Conservation (phyloP, 2,888 invertebrate species). For the Anthoptus insignis region DNA sequence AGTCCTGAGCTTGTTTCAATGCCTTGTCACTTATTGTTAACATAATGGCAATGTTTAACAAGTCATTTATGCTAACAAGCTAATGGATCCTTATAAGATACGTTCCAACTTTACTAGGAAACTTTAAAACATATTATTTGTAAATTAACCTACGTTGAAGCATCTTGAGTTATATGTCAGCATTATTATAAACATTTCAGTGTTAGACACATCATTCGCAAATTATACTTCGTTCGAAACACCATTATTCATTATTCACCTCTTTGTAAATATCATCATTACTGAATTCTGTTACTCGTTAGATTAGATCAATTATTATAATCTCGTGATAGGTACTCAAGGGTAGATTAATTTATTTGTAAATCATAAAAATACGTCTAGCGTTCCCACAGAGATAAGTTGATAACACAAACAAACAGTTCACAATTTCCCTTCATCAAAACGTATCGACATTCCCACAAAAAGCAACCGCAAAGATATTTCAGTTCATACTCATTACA, state of each 20-base stretch:
- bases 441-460: conserved; percentile 6
- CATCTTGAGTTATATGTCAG: no score
- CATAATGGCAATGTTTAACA: conserved; percentile 70
- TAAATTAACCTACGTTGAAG: no score
- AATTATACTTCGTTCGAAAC: no score
- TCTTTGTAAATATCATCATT: no score
- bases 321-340: no score
- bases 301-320: no score
- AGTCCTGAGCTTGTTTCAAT: conserved; percentile 73
- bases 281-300: no score
- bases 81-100: conserved; percentile 44
- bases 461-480: conserved; percentile 16
- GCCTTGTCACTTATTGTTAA: conserved; percentile 71
- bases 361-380: background rate
- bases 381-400: background rate
- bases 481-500: conserved; percentile 13
- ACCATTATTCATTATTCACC: no score
- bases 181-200: no score
- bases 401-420: background rate
- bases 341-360: no score
- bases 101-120: background rate
- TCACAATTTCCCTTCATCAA: background rate
- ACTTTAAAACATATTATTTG: background rate
- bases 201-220: no score
- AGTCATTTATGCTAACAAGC: conserved; percentile 51